Conservation (phyloP, 2,113 vertebrate species). For the Leptodactylus fuscus region DNA sequence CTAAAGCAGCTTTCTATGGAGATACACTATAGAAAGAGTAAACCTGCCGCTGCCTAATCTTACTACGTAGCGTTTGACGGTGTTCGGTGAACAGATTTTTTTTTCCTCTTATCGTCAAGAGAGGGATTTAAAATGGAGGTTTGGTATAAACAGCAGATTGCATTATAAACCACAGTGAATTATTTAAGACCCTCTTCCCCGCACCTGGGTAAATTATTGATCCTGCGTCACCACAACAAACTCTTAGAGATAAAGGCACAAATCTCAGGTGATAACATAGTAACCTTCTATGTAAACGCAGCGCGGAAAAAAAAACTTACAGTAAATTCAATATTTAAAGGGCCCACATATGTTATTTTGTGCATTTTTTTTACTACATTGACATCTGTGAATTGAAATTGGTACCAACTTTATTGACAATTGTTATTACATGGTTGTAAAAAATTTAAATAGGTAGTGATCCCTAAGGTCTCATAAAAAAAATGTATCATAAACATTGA, state of each 20-base stretch:
- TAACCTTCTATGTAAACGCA: constrained; percentile 1
- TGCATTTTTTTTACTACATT: neutral
- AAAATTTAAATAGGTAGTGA: neutral
- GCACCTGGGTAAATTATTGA: constrained; percentile 59
- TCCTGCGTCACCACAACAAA: constrained; percentile 50
- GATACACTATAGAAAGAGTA: too few species aligned
- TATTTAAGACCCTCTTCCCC: constrained; percentile 56
- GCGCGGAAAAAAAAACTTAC: neutral
- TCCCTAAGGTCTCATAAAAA: neutral
- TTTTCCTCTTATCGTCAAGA: constrained; percentile 28
- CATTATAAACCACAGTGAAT: constrained; percentile 56
- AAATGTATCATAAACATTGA: too few species aligned
- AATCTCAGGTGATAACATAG: constrained; percentile 32
- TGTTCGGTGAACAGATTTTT: neutral
- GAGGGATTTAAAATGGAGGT: constrained; percentile 53
- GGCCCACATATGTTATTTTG: neutral
- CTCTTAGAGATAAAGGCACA: constrained; percentile 38
- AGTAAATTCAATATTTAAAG: neutral
- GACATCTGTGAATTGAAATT: neutral
- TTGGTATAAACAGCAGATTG: constrained; percentile 53
- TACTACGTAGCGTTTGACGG: neutral
- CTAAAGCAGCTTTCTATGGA: neutral
- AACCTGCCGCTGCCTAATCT: neutral
- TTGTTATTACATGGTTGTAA: neutral
- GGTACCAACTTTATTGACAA: neutral